A percentile compares a stretch with the other conserved stretches of the same genome.
phyloP scores from a whole-genome alignment of 2,113 vertebrate species.

The Columbina picui region DNA sequence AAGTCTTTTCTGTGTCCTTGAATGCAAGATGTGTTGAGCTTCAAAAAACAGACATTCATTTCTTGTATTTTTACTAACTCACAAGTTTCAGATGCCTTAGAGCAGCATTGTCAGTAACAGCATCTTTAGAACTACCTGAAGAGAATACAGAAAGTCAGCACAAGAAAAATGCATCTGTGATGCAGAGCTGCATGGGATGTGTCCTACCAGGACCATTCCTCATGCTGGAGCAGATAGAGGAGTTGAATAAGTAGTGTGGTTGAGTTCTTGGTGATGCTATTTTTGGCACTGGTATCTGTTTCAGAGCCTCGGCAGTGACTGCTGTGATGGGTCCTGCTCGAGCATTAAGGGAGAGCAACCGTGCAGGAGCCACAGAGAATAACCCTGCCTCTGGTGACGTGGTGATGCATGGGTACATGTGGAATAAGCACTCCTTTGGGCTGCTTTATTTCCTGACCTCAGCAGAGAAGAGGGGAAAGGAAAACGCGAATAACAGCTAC shows the following conservation, averaged over 20 bases:
- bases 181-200: neutral
- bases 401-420: rapidly evolving
- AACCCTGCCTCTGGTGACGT: neutral
- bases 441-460: neutral
- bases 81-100: neutral
- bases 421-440: neutral
- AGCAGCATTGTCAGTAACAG: neutral
- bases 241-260: neutral
- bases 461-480: neutral
- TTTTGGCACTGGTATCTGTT: neutral
- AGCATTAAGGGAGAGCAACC: rapidly evolving
- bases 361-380: rapidly evolving
- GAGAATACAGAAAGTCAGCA: neutral
- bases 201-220: neutral
- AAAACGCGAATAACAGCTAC: neutral
- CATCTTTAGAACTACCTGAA: neutral
- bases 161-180: neutral
- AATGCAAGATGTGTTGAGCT: neutral
- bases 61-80: neutral
- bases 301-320: neutral
- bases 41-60: neutral
- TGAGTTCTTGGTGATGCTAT: neutral
- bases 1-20: neutral
- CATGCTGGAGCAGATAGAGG: neutral
- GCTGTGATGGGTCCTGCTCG: rapidly evolving